Evolutionary conservation across 2,888 invertebrate genomes (phyloP).

Genomic region (Pterostichus niger): DNA sequence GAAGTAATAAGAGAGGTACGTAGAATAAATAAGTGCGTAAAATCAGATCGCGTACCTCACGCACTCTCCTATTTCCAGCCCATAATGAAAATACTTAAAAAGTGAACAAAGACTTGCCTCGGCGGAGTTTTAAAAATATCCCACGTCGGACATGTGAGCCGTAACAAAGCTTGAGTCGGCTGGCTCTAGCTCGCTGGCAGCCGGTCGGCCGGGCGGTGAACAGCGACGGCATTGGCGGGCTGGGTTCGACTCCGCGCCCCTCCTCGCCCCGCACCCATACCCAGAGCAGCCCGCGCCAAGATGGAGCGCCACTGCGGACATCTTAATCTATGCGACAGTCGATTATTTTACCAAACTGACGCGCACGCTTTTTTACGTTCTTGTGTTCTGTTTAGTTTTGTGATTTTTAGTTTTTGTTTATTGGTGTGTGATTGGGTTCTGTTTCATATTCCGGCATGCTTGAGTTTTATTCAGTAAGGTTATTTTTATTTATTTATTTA

Average conservation of each 20-base stretch:
- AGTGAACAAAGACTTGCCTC: constrained; percentile 63
- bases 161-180: constrained; percentile 1
- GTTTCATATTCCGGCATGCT: constrained; percentile 15
- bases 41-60: too few relatives aligned
- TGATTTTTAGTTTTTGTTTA: constrained; percentile 44
- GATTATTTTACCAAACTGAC: constrained; percentile 61
- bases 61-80: neutral
- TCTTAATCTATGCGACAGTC: constrained; percentile 66
- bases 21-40: too few relatives aligned
- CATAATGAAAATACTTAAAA: constrained; percentile 48
- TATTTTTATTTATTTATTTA: constrained; percentile 53
- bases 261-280: constrained; percentile 6
- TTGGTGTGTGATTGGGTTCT: constrained; percentile 49
- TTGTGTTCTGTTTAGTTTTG: constrained; percentile 47
- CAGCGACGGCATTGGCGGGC: constrained; percentile 25
- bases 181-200: neutral
- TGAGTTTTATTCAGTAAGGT: constrained; percentile 56
- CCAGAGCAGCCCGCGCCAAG: constrained; percentile 33
- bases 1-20: too few relatives aligned
- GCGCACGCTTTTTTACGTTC: constrained; percentile 61
- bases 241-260: neutral
- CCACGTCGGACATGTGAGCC: constrained; percentile 56
- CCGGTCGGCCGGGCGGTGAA: neutral
- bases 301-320: constrained; percentile 62
- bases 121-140: constrained; percentile 63